Conservation (phyloP, 1,140 invertebrate species). For the Hyposmocoma kahamanoa region DNA sequence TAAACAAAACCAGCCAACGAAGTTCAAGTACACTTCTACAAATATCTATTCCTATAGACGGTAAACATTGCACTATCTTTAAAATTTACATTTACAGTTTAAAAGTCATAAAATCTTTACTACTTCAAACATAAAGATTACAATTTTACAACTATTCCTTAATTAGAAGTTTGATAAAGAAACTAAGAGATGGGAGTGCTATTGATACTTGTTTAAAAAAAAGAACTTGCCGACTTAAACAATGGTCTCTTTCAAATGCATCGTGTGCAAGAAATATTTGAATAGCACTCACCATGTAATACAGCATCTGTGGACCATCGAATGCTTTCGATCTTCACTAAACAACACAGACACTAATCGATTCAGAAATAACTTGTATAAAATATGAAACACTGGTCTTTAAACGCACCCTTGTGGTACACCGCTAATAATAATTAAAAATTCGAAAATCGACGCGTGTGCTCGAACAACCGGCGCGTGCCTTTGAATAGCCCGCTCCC, state of each 20-base stretch:
- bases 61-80: slow-evolving; percentile 34
- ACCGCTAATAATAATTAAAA: slow-evolving; percentile 37
- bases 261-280: slow-evolving; percentile 39
- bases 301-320: slow-evolving; percentile 46
- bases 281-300: slow-evolving; percentile 59
- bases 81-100: slow-evolving; percentile 54
- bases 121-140: slow-evolving; percentile 28
- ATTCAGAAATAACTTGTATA: not conserved
- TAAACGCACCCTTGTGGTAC: slow-evolving; percentile 44
- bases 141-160: slow-evolving; percentile 37
- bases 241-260: slow-evolving; percentile 54
- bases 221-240: slow-evolving; percentile 49
- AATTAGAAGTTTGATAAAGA: slow-evolving; percentile 60
- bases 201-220: slow-evolving; percentile 35
- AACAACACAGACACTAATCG: slow-evolving; percentile 25
- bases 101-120: slow-evolving; percentile 53
- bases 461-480: slow-evolving; percentile 42
- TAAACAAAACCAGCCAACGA: slow-evolving; percentile 28
- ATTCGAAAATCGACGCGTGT: slow-evolving; percentile 43
- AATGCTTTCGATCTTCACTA: too few relatives aligned
- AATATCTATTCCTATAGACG: slow-evolving; percentile 9
- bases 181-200: slow-evolving; percentile 55
- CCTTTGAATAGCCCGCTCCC: slow-evolving; percentile 41
- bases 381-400: slow-evolving; percentile 30
- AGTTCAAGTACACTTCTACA: slow-evolving; percentile 36